A percentile compares a stretch with the other conserved stretches of the same genome.
phyloP scores from a whole-genome alignment of 2,113 vertebrate species.

The Nibea albiflora region DNA sequence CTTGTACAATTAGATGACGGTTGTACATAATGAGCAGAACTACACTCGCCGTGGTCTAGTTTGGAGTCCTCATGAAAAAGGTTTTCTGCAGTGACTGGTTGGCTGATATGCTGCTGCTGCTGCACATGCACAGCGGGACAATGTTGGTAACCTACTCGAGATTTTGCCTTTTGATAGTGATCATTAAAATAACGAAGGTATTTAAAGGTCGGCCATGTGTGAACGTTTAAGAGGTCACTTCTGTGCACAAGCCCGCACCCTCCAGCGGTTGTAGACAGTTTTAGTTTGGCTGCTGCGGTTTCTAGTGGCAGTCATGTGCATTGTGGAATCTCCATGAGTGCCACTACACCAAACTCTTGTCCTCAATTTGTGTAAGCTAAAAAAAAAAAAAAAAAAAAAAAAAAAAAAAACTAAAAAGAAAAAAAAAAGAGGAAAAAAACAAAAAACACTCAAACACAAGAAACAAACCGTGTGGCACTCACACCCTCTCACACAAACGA shows the following conservation, averaged over 20 bases:
- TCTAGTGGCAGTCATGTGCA: constrained; percentile 63
- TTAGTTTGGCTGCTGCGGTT: constrained; percentile 62
- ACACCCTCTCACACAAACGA: constrained; percentile 9
- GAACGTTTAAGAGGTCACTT: constrained; percentile 69
- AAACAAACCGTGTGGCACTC: constrained; percentile 38
- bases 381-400: not conserved
- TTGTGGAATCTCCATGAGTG: constrained; percentile 59
- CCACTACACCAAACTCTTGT: constrained; percentile 49
- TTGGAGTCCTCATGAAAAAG: constrained; percentile 32
- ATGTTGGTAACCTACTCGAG: constrained; percentile 39
- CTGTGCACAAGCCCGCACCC: constrained; percentile 59
- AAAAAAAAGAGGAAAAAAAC: not conserved
- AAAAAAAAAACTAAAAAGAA: not conserved
- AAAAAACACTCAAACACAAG: constrained; percentile 32
- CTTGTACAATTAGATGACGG: constrained; percentile 41
- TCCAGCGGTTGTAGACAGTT: constrained; percentile 40
- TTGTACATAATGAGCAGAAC: constrained; percentile 38
- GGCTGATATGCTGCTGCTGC: constrained; percentile 43
- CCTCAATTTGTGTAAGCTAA: constrained; percentile 49
- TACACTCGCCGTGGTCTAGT: constrained; percentile 21
- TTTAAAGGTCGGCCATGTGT: constrained; percentile 51
- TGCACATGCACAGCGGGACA: constrained; percentile 53
- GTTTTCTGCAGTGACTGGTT: constrained; percentile 49
- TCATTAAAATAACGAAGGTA: constrained; percentile 36
- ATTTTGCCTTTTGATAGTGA: constrained; percentile 32